A percentile compares a stretch with the other conserved stretches of the same genome.
Conservation (phyloP, 2,113 vertebrate genomes). For the Platysternon megacephalum region DNA sequence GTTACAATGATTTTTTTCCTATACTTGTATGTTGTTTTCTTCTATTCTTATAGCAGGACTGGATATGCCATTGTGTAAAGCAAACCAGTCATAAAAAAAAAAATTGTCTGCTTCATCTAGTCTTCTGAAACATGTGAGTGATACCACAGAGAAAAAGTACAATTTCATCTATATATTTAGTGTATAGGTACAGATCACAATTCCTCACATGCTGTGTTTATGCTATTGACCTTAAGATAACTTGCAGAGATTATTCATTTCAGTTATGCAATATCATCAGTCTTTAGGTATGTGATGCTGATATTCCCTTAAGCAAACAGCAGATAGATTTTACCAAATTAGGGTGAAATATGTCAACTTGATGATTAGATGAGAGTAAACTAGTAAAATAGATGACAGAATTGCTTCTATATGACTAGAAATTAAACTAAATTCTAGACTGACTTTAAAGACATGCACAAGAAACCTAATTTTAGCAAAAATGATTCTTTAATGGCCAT, state of each 20-base stretch:
- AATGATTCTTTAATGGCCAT: background rate
- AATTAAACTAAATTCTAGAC: conserved; percentile 25
- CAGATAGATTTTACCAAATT: conserved; percentile 46
- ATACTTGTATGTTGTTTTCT: background rate
- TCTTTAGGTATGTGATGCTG: background rate
- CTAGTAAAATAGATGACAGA: conserved; percentile 52
- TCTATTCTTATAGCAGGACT: background rate
- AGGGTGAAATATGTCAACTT: conserved; percentile 56
- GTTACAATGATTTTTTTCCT: background rate
- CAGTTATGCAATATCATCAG: background rate
- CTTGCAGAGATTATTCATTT: conserved; percentile 15
- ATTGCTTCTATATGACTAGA: conserved; percentile 25
- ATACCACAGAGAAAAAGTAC: accelerated
- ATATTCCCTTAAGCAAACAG: conserved; percentile 45
- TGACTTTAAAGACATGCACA: conserved; percentile 18
- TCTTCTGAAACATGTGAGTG: background rate
- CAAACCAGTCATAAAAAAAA: background rate
- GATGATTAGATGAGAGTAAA: conserved; percentile 39
- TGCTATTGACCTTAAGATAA: conserved; percentile 41
- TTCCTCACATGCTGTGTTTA: background rate
- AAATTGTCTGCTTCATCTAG: background rate
- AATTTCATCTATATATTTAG: background rate
- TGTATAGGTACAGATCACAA: background rate
- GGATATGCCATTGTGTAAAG: background rate
- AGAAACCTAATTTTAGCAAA: background rate